Evolutionary conservation across 2,888 invertebrate species (phyloP).

Genomic region (Tenthredo amoena): DNA sequence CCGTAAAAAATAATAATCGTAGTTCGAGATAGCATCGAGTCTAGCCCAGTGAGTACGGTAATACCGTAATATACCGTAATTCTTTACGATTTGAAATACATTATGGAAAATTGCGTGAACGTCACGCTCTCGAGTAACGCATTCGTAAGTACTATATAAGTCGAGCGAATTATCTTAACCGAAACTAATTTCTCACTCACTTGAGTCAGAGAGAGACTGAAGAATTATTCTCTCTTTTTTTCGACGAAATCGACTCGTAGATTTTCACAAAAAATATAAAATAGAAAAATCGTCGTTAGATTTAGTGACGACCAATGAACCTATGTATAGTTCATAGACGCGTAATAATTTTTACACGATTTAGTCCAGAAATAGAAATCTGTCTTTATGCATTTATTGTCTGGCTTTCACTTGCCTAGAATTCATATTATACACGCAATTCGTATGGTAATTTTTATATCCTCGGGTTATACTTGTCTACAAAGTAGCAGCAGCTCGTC

Average conservation of each 20-base stretch:
- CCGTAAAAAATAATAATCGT: conserved; percentile 29
- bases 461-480: conserved; percentile 6
- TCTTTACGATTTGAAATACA: conserved; percentile 34
- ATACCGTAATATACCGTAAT: conserved; percentile 19
- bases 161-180: conserved; percentile 9
- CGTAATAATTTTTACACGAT: not conserved
- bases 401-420: conserved; percentile 25
- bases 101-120: conserved; percentile 44
- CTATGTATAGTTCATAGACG: not conserved
- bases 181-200: conserved; percentile 38
- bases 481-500: not conserved
- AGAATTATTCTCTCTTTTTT: not conserved
- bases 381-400: conserved; percentile 11
- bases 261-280: not conserved
- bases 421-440: conserved; percentile 11
- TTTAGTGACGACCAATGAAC: not conserved
- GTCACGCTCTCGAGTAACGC: conserved; percentile 40
- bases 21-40: conserved; percentile 8
- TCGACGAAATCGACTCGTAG: not conserved
- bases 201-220: not conserved
- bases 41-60: conserved; percentile 29
- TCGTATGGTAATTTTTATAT: conserved; percentile 31
- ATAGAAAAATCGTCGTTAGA: not conserved
- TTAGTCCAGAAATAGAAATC: not conserved
- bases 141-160: conserved; percentile 22